Evolutionary conservation across 1,140 invertebrate genomes (phyloP).

Genomic region (Nasonia longicornis): DNA sequence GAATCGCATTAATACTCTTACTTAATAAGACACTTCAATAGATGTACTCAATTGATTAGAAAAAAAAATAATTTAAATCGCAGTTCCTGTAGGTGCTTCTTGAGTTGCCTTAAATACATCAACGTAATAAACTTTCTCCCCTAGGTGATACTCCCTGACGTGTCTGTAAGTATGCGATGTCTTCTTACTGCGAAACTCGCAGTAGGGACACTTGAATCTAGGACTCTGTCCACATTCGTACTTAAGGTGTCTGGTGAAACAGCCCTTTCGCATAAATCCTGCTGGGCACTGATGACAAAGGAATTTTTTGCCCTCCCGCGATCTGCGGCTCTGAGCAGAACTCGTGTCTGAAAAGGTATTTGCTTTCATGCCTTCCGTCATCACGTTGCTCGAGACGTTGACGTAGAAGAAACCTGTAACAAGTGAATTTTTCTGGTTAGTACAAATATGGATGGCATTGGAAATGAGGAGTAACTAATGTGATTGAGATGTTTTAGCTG

Average conservation of each 20-base stretch:
- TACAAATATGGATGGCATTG: not conserved
- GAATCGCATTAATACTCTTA: too few species aligned
- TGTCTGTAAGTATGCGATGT: constrained; percentile 35
- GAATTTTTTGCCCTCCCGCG: constrained; percentile 24
- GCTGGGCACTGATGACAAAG: constrained; percentile 50
- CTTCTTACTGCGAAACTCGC: constrained; percentile 59
- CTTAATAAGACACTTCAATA: not conserved
- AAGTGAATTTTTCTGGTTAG: not conserved
- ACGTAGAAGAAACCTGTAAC: constrained; percentile 33
- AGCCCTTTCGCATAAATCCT: constrained; percentile 49
- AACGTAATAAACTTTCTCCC: constrained; percentile 10
- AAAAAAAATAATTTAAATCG: not conserved
- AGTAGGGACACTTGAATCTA: constrained; percentile 81
- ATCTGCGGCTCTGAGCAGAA: not conserved
- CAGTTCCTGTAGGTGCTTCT: not conserved
- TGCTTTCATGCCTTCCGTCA: not conserved
- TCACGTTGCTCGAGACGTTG: not conserved
- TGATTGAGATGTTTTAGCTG: not conserved
- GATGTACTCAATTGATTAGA: not conserved
- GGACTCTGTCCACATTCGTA: constrained; percentile 84
- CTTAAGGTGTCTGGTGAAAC: constrained; percentile 62
- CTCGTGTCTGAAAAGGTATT: not conserved
- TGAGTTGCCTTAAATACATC: not conserved
- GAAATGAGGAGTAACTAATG: not conserved
- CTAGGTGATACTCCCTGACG: constrained; percentile 14